Percentiles rank a stretch among this genome's conserved stretches.
phyloP scores from a whole-genome alignment of 2,113 vertebrate species.

The Catagonus wagneri region DNA sequence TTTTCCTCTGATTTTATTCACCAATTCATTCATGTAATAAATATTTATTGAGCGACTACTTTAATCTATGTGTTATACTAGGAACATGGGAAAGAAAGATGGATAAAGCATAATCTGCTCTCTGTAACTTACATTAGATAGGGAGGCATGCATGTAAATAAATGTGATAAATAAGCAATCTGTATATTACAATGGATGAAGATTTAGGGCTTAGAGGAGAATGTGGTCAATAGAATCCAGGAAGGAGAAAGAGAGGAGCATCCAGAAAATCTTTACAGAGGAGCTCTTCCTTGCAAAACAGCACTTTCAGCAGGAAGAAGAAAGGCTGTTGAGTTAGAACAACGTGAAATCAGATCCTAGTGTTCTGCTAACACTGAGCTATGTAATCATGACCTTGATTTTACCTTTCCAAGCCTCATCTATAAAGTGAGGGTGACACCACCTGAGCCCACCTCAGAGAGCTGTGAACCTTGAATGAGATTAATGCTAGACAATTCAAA shows the following conservation, averaged over 20 bases:
- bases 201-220: background rate
- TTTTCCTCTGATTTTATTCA: slow-evolving; percentile 48
- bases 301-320: slow-evolving; percentile 21
- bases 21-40: slow-evolving; percentile 31
- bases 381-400: background rate
- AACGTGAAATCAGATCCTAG: background rate
- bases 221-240: background rate
- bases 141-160: background rate
- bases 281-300: background rate
- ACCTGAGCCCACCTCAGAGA: background rate
- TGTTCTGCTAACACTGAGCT: background rate
- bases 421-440: background rate
- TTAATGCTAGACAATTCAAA: background rate
- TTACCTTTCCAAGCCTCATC: background rate
- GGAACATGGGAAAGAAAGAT: background rate
- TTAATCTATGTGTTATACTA: background rate
- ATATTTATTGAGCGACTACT: slow-evolving; percentile 64
- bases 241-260: background rate
- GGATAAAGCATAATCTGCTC: background rate
- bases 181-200: background rate
- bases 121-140: background rate
- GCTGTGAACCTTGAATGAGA: background rate
- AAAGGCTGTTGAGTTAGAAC: background rate
- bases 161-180: background rate
- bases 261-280: background rate